These are phyloP conservation scores for Vidua chalybeata DNA, from an alignment of 2,113 vertebrate genomes.

Conservation along the genomic window DNA sequence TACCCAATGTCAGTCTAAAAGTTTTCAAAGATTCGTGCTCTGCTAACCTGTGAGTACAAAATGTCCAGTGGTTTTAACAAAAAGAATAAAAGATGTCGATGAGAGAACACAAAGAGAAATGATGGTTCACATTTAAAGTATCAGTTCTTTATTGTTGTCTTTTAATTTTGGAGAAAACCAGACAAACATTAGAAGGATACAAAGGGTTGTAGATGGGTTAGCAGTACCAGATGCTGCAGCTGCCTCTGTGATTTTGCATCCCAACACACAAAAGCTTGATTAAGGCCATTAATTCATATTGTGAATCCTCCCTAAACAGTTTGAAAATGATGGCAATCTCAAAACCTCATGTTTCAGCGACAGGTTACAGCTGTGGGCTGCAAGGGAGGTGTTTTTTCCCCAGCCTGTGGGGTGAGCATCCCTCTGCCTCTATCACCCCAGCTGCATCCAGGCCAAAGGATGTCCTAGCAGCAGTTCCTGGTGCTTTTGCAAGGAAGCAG, in stretches of 20 bases:
- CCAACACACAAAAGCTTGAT: accelerated
- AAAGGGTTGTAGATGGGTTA: background rate
- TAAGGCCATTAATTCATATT: background rate
- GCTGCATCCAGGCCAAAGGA: background rate
- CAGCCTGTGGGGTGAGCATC: accelerated
- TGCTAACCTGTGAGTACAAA: background rate
- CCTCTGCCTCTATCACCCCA: background rate
- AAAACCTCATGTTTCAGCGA: background rate
- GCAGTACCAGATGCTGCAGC: background rate
- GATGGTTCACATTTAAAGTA: background rate
- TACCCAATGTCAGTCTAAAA: background rate
- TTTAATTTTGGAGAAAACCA: background rate
- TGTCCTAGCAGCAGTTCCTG: background rate
- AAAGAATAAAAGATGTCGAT: background rate
- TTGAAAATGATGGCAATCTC: background rate
- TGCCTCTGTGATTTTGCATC: background rate
- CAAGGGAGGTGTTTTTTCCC: background rate
- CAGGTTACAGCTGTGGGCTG: background rate
- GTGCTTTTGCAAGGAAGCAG: background rate
- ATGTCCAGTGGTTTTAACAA: background rate
- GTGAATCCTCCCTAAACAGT: background rate
- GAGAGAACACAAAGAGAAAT: background rate
- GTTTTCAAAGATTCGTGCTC: background rate
- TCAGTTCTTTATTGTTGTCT: background rate
- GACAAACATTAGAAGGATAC: background rate